Evolutionary conservation across 1,140 invertebrate species (phyloP).

Genomic region (Tetraneura akinire): DNA sequence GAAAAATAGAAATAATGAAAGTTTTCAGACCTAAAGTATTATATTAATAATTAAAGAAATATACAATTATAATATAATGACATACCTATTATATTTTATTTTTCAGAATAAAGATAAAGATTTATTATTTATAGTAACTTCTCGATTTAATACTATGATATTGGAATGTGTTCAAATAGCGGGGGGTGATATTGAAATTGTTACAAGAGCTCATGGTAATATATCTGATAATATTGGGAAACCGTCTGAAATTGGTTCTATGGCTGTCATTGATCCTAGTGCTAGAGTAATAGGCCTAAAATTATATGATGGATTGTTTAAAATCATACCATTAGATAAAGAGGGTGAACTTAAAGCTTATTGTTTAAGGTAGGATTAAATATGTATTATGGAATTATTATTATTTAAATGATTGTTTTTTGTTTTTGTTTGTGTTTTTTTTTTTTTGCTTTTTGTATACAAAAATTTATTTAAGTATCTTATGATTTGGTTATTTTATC

Average conservation of each 20-base stretch:
- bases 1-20: conserved; percentile 92
- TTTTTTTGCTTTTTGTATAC: too few species aligned
- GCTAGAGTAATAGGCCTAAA: conserved; percentile 91
- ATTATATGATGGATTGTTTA: conserved; percentile 95
- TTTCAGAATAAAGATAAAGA: conserved; percentile 90
- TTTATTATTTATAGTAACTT: conserved; percentile 89
- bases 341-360: conserved; percentile 94
- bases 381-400: too few species aligned
- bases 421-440: too few species aligned
- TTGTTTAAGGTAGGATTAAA: conserved; percentile 75
- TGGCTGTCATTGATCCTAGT: conserved; percentile 94
- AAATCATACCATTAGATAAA: conserved; percentile 91
- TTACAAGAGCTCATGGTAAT: conserved; percentile 95
- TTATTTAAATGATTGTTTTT: too few species aligned
- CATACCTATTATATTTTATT: conserved; percentile 49
- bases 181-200: conserved; percentile 81
- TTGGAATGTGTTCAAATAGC: conserved; percentile 78
- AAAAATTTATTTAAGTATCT: too few species aligned
- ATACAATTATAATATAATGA: neutral
- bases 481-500: too few species aligned
- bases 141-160: conserved; percentile 95
- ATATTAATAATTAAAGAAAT: conserved; percentile 46
- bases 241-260: conserved; percentile 89
- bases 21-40: conserved; percentile 87
- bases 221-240: conserved; percentile 88